Base-by-base conservation (phyloP, 2,888 invertebrate species). In the Coelinius sp. region DNA sequence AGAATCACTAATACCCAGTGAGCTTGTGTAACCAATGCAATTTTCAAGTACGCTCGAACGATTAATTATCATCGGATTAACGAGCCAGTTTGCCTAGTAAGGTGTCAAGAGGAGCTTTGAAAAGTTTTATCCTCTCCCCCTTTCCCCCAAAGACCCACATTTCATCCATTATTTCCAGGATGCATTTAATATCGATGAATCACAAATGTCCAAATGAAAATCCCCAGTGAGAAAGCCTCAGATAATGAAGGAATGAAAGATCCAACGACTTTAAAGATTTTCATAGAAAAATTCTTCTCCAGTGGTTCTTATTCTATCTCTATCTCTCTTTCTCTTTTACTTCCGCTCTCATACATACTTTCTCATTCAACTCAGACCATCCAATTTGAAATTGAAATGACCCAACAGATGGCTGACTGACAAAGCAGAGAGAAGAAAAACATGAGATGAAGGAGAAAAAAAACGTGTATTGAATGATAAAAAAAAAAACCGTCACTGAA, bases 61-160 rank as follows among this genome's bases (percentile, higher is more conserved):
- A 75, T 71, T 73, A 75, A 75, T 75, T 75, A 75, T 70, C 73
- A 52, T n/a, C 8, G 44, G 44, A 38, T 72, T 68, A 68, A 63
- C 49, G 64, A 68, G 59, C 62, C 27, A 44, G 31, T 59, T 62
- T 52, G 17, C 41, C 38, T 27, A 20, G 17, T 25, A 27, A 64
- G 24, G 63, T 70, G 65, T 70, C 65, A 65, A 69, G 53, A 44
- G 25, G 27, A 70, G 70, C 38, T 63, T 22, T 63, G 35, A 35
- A 52, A 27, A 67, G 27, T 31, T 67, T 53, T 20, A 31, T 63
- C 22, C 38, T 31, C 12, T 17, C 65, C 14, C 41, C 7, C 20
- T 17, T 10, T 20, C 7, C 17, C 17, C 46, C 2, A 67, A 67
- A 67, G 25, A 14, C 56, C 27, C 25, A 17, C 17, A 59, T 35